Evolutionary conservation across 2,888 invertebrate genomes (phyloP).

Genomic region (Rotaria macrura): DNA sequence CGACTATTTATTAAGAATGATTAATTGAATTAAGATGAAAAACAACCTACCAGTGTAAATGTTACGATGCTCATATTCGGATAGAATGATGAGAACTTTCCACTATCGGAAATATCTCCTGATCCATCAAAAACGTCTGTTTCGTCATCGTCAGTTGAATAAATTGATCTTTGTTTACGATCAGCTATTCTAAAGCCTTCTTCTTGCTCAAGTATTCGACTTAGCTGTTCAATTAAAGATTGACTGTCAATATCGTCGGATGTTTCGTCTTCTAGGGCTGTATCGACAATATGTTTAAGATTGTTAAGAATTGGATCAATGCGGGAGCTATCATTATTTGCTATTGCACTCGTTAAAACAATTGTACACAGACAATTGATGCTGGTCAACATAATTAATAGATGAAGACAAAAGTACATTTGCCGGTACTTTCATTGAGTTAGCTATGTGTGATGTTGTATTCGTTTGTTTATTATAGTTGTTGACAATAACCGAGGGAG

Average conservation of each 20-base stretch:
- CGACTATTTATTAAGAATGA: background rate
- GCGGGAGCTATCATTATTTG: background rate
- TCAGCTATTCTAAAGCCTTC: background rate
- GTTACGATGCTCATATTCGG: background rate
- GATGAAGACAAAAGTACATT: background rate
- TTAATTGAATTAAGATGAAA: background rate
- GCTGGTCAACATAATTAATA: background rate
- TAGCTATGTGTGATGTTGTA: background rate
- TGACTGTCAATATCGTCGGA: background rate
- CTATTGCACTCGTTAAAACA: background rate
- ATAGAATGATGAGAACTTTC: background rate
- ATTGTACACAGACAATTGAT: background rate
- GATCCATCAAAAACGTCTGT: background rate
- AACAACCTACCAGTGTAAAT: background rate
- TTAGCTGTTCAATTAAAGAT: background rate
- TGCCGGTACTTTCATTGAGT: slow-evolving; percentile 11
- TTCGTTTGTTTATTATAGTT: background rate
- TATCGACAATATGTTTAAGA: background rate
- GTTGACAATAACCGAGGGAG: background rate
- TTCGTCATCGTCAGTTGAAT: background rate
- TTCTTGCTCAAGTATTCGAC: background rate
- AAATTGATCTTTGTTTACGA: background rate
- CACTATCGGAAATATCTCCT: background rate
- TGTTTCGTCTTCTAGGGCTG: background rate
- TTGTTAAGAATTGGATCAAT: background rate